phyloP scores from a whole-genome alignment of 2,888 invertebrate genomes.

The Athalia rosae region DNA sequence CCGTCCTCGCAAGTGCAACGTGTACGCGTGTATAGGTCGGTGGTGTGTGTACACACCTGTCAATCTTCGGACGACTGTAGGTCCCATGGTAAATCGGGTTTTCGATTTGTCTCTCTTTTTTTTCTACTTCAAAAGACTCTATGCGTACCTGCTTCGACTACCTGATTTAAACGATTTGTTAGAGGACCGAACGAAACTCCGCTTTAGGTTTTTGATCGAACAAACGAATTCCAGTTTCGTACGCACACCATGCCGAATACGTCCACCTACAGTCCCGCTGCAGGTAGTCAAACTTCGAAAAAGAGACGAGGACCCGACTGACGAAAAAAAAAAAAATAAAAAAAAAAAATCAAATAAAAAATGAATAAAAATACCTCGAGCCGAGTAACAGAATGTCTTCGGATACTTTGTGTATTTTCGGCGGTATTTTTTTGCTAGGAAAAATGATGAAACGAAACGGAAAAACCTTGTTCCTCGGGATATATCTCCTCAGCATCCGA shows the following conservation, averaged over 20 bases:
- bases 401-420: too few species aligned
- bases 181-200: conserved; percentile 16
- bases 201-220: conserved; percentile 21
- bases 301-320: background rate
- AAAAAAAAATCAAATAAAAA: background rate
- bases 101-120: conserved; percentile 6
- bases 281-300: conserved; percentile 14
- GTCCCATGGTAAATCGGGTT: conserved; percentile 25
- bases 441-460: too few species aligned
- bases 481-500: too few species aligned
- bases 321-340: background rate
- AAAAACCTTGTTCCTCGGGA: too few species aligned
- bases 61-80: conserved; percentile 14
- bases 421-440: too few species aligned
- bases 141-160: conserved; percentile 22
- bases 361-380: too few species aligned
- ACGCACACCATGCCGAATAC: background rate
- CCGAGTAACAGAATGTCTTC: too few species aligned
- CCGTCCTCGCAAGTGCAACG: background rate
- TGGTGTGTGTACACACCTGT: conserved; percentile 24
- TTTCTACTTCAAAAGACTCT: background rate
- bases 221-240: conserved; percentile 36
- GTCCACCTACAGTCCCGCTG: background rate
- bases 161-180: conserved; percentile 34
- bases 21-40: background rate